Percentiles rank a stretch among this genome's conserved stretches.
Evolutionary conservation across 2,888 invertebrate genomes (phyloP).

Genomic region (Trichopria drosophilae): DNA sequence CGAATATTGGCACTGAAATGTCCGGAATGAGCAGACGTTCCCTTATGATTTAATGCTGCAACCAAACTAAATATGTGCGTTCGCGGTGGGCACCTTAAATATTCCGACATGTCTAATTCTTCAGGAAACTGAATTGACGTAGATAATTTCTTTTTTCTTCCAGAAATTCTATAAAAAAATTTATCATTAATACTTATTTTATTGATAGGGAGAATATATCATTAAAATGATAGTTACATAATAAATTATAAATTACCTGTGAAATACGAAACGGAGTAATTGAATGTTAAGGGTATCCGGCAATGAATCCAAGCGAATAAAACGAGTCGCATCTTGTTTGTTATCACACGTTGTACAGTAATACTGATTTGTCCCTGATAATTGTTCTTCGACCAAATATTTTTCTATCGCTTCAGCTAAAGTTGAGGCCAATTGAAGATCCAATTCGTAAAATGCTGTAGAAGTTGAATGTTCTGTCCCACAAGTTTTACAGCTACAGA

Average conservation of each 20-base stretch:
- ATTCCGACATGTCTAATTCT: constrained; percentile 63
- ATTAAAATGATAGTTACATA: neutral
- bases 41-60: constrained; percentile 70
- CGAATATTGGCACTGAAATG: constrained; percentile 65
- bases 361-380: constrained; percentile 65
- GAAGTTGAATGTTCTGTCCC: constrained; percentile 60
- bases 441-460: constrained; percentile 66
- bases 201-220: constrained; percentile 4
- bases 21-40: constrained; percentile 67
- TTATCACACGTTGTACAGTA: constrained; percentile 62
- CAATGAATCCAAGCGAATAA: constrained; percentile 61
- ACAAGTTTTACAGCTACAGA: constrained; percentile 61
- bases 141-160: constrained; percentile 61
- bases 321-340: constrained; percentile 64
- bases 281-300: constrained; percentile 67
- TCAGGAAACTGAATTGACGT: constrained; percentile 66
- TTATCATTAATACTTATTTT: neutral
- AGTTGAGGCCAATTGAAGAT: constrained; percentile 63
- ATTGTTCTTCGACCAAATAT: constrained; percentile 64
- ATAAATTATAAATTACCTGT: constrained; percentile 57
- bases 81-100: constrained; percentile 49
- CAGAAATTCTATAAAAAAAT: constrained; percentile 17
- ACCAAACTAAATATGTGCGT: constrained; percentile 62
- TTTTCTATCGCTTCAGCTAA: constrained; percentile 62
- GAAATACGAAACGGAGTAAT: constrained; percentile 66